Evolutionary conservation across 2,888 invertebrate genomes (phyloP).

Genomic region (Dolomedes plantarius): DNA sequence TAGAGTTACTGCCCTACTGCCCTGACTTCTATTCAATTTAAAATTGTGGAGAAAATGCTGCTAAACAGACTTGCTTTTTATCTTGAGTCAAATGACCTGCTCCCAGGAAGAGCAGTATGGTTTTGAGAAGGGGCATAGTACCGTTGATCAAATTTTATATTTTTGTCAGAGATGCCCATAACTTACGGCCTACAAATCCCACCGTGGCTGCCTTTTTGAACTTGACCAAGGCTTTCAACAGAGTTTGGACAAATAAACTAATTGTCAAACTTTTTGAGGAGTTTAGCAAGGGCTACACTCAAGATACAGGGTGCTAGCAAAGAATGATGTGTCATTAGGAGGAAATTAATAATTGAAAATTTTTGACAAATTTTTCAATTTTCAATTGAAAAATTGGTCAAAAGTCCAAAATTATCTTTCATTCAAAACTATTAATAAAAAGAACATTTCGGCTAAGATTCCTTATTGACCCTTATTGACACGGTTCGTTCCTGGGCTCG

Average conservation of each 20-base stretch:
- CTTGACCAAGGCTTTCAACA: not conserved
- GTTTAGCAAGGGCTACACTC: too few species aligned
- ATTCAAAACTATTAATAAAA: too few species aligned
- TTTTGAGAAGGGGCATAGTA: slow-evolving; percentile 13
- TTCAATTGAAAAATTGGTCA: too few species aligned
- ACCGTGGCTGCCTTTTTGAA: not conserved
- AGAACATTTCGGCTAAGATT: too few species aligned
- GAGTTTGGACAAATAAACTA: not conserved
- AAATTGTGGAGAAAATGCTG: not conserved
- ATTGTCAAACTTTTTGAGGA: not conserved
- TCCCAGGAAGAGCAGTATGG: slow-evolving; percentile 7
- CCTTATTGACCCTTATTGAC: too few species aligned
- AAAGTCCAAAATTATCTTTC: too few species aligned
- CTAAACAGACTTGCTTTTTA: not conserved
- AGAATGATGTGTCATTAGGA: too few species aligned
- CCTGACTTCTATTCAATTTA: not conserved
- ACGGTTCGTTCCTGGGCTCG: too few species aligned
- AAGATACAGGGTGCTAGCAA: too few species aligned
- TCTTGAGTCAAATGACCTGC: slow-evolving; percentile 4
- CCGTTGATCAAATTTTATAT: slow-evolving; percentile 17
- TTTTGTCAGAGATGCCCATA: not conserved
- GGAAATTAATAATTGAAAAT: too few species aligned
- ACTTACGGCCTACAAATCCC: not conserved
- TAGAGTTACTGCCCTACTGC: slow-evolving; percentile 20
- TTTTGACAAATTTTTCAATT: too few species aligned